These are phyloP conservation scores for Aphidius gifuensis DNA, from an alignment of 1,140 invertebrate species.

Conservation along the genomic window DNA sequence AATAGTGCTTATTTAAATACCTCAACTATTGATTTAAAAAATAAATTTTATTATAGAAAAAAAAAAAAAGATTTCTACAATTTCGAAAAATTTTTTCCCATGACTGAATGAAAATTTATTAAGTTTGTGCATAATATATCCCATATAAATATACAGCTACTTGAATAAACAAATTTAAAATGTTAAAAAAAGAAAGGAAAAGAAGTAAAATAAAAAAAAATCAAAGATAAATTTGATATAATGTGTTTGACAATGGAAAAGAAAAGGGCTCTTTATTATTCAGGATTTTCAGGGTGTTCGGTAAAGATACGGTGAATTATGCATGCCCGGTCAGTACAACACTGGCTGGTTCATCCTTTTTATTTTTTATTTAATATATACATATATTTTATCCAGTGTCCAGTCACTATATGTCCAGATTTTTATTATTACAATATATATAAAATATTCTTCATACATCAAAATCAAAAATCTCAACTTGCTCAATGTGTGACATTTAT, in stretches of 20 bases:
- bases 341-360: slow-evolving; percentile 14
- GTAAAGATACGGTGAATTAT: slow-evolving; percentile 36
- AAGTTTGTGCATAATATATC: too few relatives aligned
- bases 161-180: too few relatives aligned
- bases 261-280: slow-evolving; percentile 36
- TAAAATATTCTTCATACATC: too few relatives aligned
- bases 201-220: slow-evolving; percentile 8
- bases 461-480: too few relatives aligned
- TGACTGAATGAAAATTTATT: too few relatives aligned
- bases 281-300: slow-evolving; percentile 42
- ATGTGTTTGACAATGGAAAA: slow-evolving; percentile 22
- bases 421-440: too few relatives aligned
- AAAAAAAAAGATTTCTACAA: too few relatives aligned
- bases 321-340: slow-evolving; percentile 34
- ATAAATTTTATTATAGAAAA: too few relatives aligned
- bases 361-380: slow-evolving; percentile 12
- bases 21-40: too few relatives aligned
- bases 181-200: background rate
- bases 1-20: too few relatives aligned
- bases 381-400: background rate
- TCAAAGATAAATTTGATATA: slow-evolving; percentile 14
- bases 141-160: too few relatives aligned
- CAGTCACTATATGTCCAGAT: background rate
- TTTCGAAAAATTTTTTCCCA: too few relatives aligned
- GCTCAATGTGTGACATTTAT: background rate